A percentile compares a stretch with the other conserved stretches of the same genome.
Conservation (phyloP, 2,888 invertebrate species). For the Acleris cristana region DNA sequence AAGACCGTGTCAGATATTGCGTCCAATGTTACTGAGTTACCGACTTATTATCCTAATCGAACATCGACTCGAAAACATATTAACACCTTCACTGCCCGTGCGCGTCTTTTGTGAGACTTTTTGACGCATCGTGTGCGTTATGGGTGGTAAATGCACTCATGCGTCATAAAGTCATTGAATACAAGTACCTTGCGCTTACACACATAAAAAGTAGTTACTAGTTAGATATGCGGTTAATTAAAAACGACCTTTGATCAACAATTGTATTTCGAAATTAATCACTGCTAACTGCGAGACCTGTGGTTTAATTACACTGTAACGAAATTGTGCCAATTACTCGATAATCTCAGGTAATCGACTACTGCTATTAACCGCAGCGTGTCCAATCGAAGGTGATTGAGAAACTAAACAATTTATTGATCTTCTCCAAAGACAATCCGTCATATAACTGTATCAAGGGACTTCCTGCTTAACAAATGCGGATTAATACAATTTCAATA, state of each 20-base stretch:
- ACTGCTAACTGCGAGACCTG: conserved; percentile 1
- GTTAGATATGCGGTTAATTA: too few relatives aligned
- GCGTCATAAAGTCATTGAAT: too few relatives aligned
- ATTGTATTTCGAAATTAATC: conserved; percentile 3
- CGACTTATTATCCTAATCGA: conserved; percentile 6
- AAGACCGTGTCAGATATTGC: too few relatives aligned
- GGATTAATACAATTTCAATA: too few relatives aligned
- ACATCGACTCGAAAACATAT: conserved; percentile 17
- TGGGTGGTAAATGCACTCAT: too few relatives aligned
- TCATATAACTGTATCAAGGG: conserved; percentile 14
- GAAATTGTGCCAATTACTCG: neutral
- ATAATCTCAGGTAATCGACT: conserved; percentile 12
- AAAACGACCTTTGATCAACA: neutral
- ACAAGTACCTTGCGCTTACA: neutral
- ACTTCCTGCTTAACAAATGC: too few relatives aligned
- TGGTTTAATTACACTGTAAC: neutral
- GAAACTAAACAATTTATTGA: conserved; percentile 20
- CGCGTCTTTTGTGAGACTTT: too few relatives aligned
- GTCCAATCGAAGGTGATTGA: conserved; percentile 19
- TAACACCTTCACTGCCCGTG: neutral
- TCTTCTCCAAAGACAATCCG: conserved; percentile 22
- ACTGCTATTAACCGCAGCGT: conserved; percentile 6
- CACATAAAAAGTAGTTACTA: neutral
- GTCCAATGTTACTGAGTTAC: neutral
- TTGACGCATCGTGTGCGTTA: too few relatives aligned